These are phyloP conservation scores for Acrobasis consociella DNA, from an alignment of 2,888 invertebrate species.

Conservation along the genomic window DNA sequence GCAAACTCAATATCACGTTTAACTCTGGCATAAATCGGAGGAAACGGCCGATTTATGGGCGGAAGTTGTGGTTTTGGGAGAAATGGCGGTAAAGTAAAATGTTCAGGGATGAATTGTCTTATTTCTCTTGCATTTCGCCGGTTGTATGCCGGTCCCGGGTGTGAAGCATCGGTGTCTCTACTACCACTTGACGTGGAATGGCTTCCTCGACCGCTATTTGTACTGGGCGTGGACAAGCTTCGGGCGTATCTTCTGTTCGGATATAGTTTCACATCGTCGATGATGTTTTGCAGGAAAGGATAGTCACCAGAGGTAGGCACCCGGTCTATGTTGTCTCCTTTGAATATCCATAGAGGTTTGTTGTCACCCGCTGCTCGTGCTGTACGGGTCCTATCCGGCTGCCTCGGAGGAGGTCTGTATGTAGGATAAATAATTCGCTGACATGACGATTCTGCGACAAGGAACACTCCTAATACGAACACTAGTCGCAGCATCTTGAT, in stretches of 20 bases:
- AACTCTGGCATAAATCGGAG: slow-evolving; percentile 12
- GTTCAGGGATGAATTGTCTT: slow-evolving; percentile 20
- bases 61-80: slow-evolving; percentile 3
- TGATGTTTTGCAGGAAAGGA: slow-evolving; percentile 39
- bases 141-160: slow-evolving; percentile 30
- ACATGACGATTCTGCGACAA: slow-evolving; percentile 15
- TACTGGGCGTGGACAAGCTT: slow-evolving; percentile 47
- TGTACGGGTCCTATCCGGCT: slow-evolving; percentile 35
- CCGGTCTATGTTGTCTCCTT: slow-evolving; percentile 37
- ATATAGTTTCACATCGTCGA: slow-evolving; percentile 36
- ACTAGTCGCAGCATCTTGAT: slow-evolving; percentile 17
- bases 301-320: slow-evolving; percentile 42
- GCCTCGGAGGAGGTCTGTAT: slow-evolving; percentile 28
- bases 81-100: not conserved
- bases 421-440: slow-evolving; percentile 19
- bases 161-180: slow-evolving; percentile 31
- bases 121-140: slow-evolving; percentile 28
- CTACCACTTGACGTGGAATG: slow-evolving; percentile 38
- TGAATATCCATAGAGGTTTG: slow-evolving; percentile 39
- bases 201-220: slow-evolving; percentile 43
- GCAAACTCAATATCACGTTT: slow-evolving; percentile 38
- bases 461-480: slow-evolving; percentile 17
- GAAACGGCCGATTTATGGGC: not conserved
- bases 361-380: slow-evolving; percentile 37
- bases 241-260: slow-evolving; percentile 39